These are phyloP conservation scores for Laticauda colubrina DNA, from an alignment of 2,113 vertebrate genomes.

Conservation along the genomic window DNA sequence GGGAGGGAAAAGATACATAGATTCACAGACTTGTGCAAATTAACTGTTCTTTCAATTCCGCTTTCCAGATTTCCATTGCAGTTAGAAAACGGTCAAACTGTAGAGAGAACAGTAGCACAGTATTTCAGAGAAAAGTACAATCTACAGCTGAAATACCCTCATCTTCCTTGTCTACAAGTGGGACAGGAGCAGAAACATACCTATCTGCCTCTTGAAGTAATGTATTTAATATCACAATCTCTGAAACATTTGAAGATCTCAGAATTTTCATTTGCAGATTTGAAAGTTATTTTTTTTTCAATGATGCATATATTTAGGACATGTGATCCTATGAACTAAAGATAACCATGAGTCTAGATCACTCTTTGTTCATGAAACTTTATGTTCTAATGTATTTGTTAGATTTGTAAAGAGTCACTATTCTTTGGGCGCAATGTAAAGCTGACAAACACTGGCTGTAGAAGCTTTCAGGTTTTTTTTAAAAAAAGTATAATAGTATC, in stretches of 20 bases:
- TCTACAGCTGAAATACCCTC: conserved; percentile 97
- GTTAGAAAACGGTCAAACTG: conserved; percentile 96
- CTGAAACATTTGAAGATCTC: background rate
- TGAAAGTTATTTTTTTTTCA: background rate
- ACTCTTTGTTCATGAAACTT: background rate
- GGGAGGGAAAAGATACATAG: background rate
- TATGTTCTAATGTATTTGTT: background rate
- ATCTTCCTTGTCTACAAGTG: conserved; percentile 97
- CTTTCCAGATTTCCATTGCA: conserved; percentile 90
- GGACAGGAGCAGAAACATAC: conserved; percentile 99
- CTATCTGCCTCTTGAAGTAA: conserved; percentile 98
- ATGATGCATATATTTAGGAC: background rate
- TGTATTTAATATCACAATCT: background rate
- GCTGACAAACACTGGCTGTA: background rate
- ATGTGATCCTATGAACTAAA: background rate
- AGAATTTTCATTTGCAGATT: background rate
- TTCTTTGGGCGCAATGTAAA: background rate
- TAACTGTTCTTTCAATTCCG: background rate
- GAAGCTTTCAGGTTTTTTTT: background rate
- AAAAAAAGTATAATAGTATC: background rate
- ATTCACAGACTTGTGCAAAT: background rate
- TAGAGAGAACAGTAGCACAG: conserved; percentile 98
- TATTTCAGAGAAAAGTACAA: conserved; percentile 99
- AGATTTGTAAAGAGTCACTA: background rate
- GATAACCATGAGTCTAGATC: background rate